Conservation (phyloP, 2,888 invertebrate species). For the Acronicta psi region DNA sequence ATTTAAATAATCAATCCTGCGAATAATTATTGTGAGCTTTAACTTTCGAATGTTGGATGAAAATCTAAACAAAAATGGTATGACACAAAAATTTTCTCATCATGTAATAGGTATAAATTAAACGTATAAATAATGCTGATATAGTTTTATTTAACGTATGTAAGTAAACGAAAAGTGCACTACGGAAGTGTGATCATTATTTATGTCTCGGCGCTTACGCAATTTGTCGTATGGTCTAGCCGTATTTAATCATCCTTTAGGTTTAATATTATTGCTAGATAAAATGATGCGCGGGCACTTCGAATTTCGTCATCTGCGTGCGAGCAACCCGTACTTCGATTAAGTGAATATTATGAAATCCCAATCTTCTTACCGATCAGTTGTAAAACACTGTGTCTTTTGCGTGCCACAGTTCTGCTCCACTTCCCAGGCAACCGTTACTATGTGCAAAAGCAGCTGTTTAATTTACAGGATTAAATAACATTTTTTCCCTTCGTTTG, state of each 20-base stretch:
- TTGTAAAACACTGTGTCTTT: conserved; percentile 20
- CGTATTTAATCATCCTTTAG: conserved; percentile 5
- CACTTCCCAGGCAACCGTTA: conserved; percentile 31
- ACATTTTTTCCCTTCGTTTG: conserved; percentile 28
- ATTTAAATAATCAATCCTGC: no score
- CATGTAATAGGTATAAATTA: neutral
- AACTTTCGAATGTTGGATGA: no score
- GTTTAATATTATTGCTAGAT: conserved; percentile 1
- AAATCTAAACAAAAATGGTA: no score
- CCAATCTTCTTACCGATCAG: conserved; percentile 10
- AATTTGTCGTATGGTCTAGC: conserved; percentile 10
- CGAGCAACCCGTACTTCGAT: conserved; percentile 4
- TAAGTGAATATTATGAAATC: conserved; percentile 26
- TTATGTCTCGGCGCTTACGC: neutral
- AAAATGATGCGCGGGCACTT: neutral
- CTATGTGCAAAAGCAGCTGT: conserved; percentile 39
- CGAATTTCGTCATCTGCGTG: conserved; percentile 24
- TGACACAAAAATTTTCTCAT: neutral
- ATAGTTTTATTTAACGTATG: no score
- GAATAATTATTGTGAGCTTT: no score
- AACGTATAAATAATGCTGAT: no score
- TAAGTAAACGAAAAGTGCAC: neutral
- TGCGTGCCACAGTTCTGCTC: conserved; percentile 35
- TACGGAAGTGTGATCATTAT: conserved; percentile 8
- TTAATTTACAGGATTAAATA: conserved; percentile 32